phyloP scores from a whole-genome alignment of 2,797 vertebrate species.

The Syngnathus rostellatus region DNA sequence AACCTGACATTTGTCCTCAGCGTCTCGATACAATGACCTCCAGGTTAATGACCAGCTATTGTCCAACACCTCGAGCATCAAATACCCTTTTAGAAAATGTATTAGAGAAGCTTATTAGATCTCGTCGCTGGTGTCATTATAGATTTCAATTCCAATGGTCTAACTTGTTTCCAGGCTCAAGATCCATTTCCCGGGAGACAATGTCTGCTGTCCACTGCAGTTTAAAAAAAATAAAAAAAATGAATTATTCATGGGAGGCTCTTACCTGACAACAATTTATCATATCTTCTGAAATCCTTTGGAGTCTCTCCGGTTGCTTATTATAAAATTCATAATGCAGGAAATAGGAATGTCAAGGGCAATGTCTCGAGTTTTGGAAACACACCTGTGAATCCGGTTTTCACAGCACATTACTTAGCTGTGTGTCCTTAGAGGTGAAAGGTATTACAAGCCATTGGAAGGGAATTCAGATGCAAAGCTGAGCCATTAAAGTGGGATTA shows the following conservation, averaged over 20 bases:
- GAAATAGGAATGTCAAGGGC: constrained; percentile 32
- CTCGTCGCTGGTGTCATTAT: constrained; percentile 39
- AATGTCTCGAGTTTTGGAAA: constrained; percentile 17
- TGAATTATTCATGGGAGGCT: constrained; percentile 47
- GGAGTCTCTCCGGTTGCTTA: constrained; percentile 14
- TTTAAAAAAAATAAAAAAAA: constrained; percentile 15
- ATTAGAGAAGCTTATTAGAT: constrained; percentile 52
- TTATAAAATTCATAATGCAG: constrained; percentile 31
- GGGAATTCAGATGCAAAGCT: constrained; percentile 39
- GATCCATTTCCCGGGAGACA: constrained; percentile 42
- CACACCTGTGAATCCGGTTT: constrained; percentile 23
- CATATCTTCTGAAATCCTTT: constrained; percentile 33
- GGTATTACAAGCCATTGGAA: constrained; percentile 31
- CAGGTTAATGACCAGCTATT: constrained; percentile 46
- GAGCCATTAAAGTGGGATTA: constrained; percentile 51
- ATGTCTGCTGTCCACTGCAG: constrained; percentile 32
- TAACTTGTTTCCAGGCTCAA: constrained; percentile 33
- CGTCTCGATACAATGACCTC: constrained; percentile 38
- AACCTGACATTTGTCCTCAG: constrained; percentile 21
- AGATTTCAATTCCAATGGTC: constrained; percentile 40
- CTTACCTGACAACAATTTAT: constrained; percentile 41
- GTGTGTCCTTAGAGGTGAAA: constrained; percentile 25
- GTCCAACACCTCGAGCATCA: constrained; percentile 47
- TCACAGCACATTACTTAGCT: constrained; percentile 20
- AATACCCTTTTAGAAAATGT: constrained; percentile 47